Evolutionary conservation across 2,113 vertebrate genomes (phyloP), one percentile per base, ranked within the genome.

Genomic region (Dasyprocta punctata): DNA sequence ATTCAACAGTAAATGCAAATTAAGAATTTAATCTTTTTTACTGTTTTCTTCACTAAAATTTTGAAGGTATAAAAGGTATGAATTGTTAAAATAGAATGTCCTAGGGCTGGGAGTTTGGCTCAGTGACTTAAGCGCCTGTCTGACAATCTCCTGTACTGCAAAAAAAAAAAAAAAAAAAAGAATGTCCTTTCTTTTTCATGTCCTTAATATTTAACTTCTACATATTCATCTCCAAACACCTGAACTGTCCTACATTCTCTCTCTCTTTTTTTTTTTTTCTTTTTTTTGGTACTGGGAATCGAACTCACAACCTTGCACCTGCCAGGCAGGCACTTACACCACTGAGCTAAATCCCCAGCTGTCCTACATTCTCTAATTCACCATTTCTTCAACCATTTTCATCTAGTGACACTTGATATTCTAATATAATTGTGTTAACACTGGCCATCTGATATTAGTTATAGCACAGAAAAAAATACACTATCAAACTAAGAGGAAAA

Each of bases 21-120:
- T 84, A 93, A 85, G 24, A 92, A 94, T 52, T 95, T 90, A 82
- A 88, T 17, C 28, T 88, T 86, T 86, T 89, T 87, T 65, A 33
- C 69, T 22, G 41, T 9, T 94, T 89, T 65, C 28, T 54, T 54
- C 52, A 54, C 52, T 16, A 16, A 52, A 54, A 54, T 54, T 54
- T 54, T 16, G 14, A 54, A 54, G 52, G 13, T 54, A 54, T 54
- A 54, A 54, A 54, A 54, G 52, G 52, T 54, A 54, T 54, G 16
- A 14, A 54, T 14, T 16, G 52, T 54, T 54, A 16, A 54, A 54
- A 12, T 54, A 54, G 52, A 54, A 54, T 54, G 3, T 33, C 33
- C 0, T 97, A n/a, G n/a, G n/a, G n/a, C n/a, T n/a, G n/a, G n/a
- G n/a, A n/a, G n/a, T n/a, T n/a, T n/a, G n/a, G n/a, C n/a, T n/a